Base-by-base conservation (phyloP, 2,888 invertebrate species). In the Volucella inanis region DNA sequence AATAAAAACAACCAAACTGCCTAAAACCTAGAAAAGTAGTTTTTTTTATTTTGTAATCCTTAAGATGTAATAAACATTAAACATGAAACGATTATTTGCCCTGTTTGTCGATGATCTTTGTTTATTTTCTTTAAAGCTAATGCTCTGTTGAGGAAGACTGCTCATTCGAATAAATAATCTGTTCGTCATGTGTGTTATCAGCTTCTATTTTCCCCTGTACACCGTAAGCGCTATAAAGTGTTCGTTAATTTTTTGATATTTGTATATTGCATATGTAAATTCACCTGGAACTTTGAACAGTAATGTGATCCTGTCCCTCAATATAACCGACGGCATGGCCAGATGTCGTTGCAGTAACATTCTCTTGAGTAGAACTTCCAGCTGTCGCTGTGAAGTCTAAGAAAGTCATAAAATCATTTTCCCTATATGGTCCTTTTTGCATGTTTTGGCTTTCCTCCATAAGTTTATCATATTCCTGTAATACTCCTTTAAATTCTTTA, bases 401-500 rank as follows among this genome's bases (percentile, higher is more conserved):
- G 38, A 91, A 90, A 83, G 90, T 91, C 65, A 91, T 89, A 67
- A 90, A 90, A 54, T 91, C 91, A 22, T 88, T 89, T 57, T 91
- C 91, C n/a, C 90, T 90, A 72, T 90, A 90, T 9, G 90, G 90
- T 39, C 89, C 88, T 43, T 90, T 90, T 67, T 91, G 91, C 89
- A 91, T 90, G 83, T 88, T 91, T 83, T 91, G 91, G 59, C 91
- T 92, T 85, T 92, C 91, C 84, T 92, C 91, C 91, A 91, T 91
- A 4, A 92, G 87, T 76, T 92, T 91, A 43, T 92, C 91, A 78
- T 92, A 92, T 59, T 92, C 92, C 64, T 90, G 90, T 11, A 90
- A 88, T 4, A 91, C 90, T 10, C 90, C 90, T 38, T 90, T 90
- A 76, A 92, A 92, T 80, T 92, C 91, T 0, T 88, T 88, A 3